Percentiles rank a stretch among this genome's conserved stretches.
phyloP scores from a whole-genome alignment of 2,797 vertebrate species.

The Mormyrops attenuatus region DNA sequence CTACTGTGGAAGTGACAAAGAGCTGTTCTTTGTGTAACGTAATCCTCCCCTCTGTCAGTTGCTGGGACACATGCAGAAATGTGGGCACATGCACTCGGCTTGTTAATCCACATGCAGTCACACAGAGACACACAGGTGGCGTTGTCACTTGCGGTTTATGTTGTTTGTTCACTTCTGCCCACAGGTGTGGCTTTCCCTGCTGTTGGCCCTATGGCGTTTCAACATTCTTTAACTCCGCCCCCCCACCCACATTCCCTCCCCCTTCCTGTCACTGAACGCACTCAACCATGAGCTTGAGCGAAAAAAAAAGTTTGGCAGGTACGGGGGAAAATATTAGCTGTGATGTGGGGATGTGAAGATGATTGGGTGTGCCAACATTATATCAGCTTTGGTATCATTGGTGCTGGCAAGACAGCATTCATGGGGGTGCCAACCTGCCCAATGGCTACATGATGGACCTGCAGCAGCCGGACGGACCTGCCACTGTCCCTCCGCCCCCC shows the following conservation, averaged over 20 bases:
- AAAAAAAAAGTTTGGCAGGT: neutral
- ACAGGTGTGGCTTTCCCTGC: slow-evolving; percentile 2
- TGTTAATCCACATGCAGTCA: neutral
- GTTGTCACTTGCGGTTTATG: slow-evolving; percentile 16
- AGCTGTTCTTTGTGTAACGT: neutral
- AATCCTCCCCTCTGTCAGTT: neutral
- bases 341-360: slow-evolving; percentile 1
- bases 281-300: neutral
- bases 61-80: neutral
- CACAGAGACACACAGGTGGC: slow-evolving; percentile 16
- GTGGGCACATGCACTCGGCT: neutral
- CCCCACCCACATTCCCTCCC: neutral
- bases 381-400: neutral
- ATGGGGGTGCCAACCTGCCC: too few species aligned
- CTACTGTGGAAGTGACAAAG: neutral
- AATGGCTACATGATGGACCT: too few species aligned
- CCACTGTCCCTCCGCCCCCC: too few species aligned
- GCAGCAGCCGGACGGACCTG: too few species aligned
- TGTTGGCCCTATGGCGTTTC: neutral
- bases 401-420: neutral
- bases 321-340: neutral
- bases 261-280: neutral
- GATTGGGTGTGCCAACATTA: neutral
- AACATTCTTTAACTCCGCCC: neutral
- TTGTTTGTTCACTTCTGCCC: slow-evolving; percentile 3